Evolutionary conservation across 2,888 invertebrate genomes (phyloP), one percentile per base, ranked within the genome.

Genomic region (Taphrorychus bicolor): DNA sequence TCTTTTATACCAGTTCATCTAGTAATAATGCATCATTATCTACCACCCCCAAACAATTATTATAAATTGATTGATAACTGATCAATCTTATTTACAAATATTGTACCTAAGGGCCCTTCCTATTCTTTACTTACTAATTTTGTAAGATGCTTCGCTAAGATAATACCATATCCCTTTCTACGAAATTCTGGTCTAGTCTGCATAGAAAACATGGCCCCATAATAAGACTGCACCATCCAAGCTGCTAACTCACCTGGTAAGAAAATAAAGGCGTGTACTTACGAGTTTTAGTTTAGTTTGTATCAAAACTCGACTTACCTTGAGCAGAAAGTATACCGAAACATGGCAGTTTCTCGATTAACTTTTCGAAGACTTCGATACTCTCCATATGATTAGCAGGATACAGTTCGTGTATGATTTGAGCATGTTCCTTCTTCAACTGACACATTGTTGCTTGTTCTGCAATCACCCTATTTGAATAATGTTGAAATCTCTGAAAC

Each of bases 141-240:
- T 42, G 84, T 84, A 76, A 85, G 78, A 78, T 83, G 86, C 76
- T 88, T 87, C 64, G 92, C 92, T 74, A 92, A 84, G 77, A 88
- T 88, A 72, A 91, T 90, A 73, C 92, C 92, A 82, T 90, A 91
- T 59, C 83, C 83, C 76, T 83, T 83, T 66, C 83, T 77, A 61
- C 83, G 75, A 72, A 79, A 83, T 71, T 82, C 82, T 7, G 82
- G 82, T 72, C 74, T 87, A 64, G 94, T 94, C 83, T 94, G 93
- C 94, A 94, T 94, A 57, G 93, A 93, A 84, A 94, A 94, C 94
- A 94, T 94, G 70, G 94, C 94, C 19, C 94, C 94, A 82, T 94
- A 94, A 83, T 94, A 94, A 17, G 93, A 93, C 81, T 94, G 94
- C 53, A 94, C 91, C 94, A 94, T 94, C 94, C 94, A 94, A 21